Evolutionary conservation across 1,140 invertebrate genomes (phyloP).

Genomic region (Drosophila pruinosa): DNA sequence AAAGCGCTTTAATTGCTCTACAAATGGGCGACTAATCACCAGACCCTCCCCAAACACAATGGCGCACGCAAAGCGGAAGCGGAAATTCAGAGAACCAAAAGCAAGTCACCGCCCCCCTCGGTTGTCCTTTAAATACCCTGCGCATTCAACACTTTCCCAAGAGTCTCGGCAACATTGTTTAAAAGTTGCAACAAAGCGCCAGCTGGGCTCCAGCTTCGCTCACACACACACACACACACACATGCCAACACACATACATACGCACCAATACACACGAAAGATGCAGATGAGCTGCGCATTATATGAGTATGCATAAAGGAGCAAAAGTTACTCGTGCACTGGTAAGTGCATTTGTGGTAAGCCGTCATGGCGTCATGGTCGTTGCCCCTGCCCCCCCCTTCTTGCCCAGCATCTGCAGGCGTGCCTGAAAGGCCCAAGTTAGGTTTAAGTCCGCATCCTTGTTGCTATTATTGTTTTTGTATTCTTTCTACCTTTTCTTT

Average conservation of each 20-base stretch:
- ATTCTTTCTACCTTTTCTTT: conserved; percentile 19
- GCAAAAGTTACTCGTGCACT: conserved; percentile 46
- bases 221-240: conserved; percentile 25
- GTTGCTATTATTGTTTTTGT: conserved; percentile 19
- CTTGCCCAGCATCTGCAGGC: neutral
- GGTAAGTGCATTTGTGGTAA: conserved; percentile 73
- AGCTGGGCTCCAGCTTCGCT: conserved; percentile 27
- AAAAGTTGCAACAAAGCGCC: conserved; percentile 67
- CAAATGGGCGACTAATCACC: conserved; percentile 68
- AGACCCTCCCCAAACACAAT: conserved; percentile 14
- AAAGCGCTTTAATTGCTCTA: conserved; percentile 74
- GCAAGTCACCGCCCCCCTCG: neutral
- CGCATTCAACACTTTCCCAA: conserved; percentile 34
- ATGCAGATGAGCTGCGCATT: conserved; percentile 66
- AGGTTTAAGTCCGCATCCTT: conserved; percentile 18
- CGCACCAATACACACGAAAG: conserved; percentile 13
- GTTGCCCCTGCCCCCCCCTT: conserved; percentile 28
- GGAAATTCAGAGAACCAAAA: conserved; percentile 37
- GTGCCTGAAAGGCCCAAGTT: neutral
- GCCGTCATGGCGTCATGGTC: conserved; percentile 52
- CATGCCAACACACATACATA: neutral
- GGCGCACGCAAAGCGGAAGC: conserved; percentile 36
- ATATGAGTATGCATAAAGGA: conserved; percentile 38
- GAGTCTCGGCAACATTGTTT: conserved; percentile 55
- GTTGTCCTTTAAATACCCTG: neutral